Evolutionary conservation across 1,140 invertebrate species (phyloP), one percentile per base, ranked within the genome.

Genomic region (Trichonephila inaurata): DNA sequence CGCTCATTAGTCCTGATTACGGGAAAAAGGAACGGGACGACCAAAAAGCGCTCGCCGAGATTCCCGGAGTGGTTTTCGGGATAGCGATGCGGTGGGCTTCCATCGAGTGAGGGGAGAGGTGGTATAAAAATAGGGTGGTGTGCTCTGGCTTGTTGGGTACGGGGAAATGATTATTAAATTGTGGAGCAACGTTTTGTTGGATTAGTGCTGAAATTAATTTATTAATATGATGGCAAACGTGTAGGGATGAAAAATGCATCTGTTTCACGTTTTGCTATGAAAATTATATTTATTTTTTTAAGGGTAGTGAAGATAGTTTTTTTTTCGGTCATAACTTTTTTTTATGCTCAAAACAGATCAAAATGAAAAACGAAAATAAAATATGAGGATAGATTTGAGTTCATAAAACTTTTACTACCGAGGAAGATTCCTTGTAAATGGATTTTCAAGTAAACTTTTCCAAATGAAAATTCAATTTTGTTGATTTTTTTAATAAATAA

Each of bases 1-100:
- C 10, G 72, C 72, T 77, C 72, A 77, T 77, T 77, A 77, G 72
- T 28, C n/a, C 66, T 69, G 72, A 77, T 77, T 77, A 77, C 72
- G 16, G 72, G 72, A 77, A 77, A 77, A 77, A 77, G 72, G 72
- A 33, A 64, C 62, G 24, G 69, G 6, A 77, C 72, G 24, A 77
- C 72, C 72, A 77, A 77, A 77, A 77, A 77, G 72, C 72, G 28
- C 72, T 77, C 16, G 72, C 72, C 72, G 72, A 40, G 28, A 77
- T 33, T 6, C 16, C 28, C 72, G 24, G 72, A 40, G 72, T 40
- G 28, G 24, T 77, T 33, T 33, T 77, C 72, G 72, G 69, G 72
- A 77, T 33, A 18, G 28, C 72, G 72, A 77, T 33, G 72, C 28
- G 28, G 24, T 19, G 2, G 28, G 18, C 16, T 64, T 64, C 62